Percentiles rank a stretch among this genome's conserved stretches.
Evolutionary conservation across 2,888 invertebrate genomes (phyloP).

Genomic region (Sympetrum striolatum): DNA sequence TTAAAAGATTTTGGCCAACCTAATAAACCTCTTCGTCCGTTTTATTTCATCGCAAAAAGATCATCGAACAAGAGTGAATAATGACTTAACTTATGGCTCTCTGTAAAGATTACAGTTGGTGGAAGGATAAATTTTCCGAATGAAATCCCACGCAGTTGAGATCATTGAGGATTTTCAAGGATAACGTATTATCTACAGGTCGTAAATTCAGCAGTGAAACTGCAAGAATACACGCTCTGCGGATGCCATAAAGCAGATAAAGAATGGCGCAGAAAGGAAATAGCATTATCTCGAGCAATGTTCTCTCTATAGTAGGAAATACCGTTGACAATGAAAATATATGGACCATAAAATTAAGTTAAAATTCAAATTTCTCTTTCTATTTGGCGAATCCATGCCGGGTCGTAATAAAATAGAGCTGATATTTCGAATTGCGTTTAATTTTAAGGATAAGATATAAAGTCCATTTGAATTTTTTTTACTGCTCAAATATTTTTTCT

Average conservation of each 20-base stretch:
- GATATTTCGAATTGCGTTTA: no score
- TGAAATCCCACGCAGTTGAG: not conserved
- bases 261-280: not conserved
- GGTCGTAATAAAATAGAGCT: not conserved
- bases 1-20: no score
- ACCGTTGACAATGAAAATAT: not conserved
- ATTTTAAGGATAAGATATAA: no score
- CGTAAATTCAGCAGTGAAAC: not conserved
- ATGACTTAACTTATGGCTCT: no score
- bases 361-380: not conserved
- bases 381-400: not conserved
- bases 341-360: not conserved
- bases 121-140: not conserved
- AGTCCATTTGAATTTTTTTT: no score
- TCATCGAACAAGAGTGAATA: no score
- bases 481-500: no score
- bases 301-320: not conserved
- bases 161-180: not conserved
- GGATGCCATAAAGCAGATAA: not conserved
- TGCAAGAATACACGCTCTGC: not conserved
- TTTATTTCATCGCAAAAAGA: no score
- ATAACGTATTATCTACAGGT: not conserved
- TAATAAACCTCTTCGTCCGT: no score
- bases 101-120: no score
- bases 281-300: not conserved